These are phyloP conservation scores for Margaritifera margaritifera DNA, from an alignment of 2,888 invertebrate species.

Conservation along the genomic window DNA sequence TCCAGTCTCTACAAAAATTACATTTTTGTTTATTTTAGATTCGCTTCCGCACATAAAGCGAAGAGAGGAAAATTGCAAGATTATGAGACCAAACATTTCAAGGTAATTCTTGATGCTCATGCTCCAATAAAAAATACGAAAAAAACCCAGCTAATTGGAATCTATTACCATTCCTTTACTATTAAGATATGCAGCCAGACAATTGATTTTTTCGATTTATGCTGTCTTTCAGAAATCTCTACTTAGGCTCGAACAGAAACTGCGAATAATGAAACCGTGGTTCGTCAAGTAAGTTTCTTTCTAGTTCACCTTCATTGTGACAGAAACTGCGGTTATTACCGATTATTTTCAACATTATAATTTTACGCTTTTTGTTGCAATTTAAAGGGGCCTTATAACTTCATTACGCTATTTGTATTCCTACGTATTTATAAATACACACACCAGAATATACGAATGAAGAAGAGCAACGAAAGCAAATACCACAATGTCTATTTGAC, in stretches of 20 bases:
- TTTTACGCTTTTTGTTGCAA: neutral
- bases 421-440: too few relatives aligned
- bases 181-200: too few relatives aligned
- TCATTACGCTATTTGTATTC: too few relatives aligned
- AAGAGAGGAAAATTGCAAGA: constrained; percentile 1
- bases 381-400: neutral
- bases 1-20: too few relatives aligned
- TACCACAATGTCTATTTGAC: too few relatives aligned
- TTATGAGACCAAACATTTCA: constrained; percentile 9
- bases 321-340: neutral
- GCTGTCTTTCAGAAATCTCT: constrained; percentile 49
- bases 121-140: neutral
- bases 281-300: constrained; percentile 53
- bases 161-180: too few relatives aligned
- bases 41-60: neutral
- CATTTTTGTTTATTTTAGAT: neutral
- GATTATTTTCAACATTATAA: neutral
- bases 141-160: too few relatives aligned
- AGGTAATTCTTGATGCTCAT: constrained; percentile 8
- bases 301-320: neutral
- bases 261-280: constrained; percentile 48
- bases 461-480: too few relatives aligned
- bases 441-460: too few relatives aligned
- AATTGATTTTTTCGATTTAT: too few relatives aligned
- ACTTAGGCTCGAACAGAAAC: constrained; percentile 44